Evolutionary conservation across 2,888 invertebrate genomes (phyloP).

Genomic region (Torymus auratus): DNA sequence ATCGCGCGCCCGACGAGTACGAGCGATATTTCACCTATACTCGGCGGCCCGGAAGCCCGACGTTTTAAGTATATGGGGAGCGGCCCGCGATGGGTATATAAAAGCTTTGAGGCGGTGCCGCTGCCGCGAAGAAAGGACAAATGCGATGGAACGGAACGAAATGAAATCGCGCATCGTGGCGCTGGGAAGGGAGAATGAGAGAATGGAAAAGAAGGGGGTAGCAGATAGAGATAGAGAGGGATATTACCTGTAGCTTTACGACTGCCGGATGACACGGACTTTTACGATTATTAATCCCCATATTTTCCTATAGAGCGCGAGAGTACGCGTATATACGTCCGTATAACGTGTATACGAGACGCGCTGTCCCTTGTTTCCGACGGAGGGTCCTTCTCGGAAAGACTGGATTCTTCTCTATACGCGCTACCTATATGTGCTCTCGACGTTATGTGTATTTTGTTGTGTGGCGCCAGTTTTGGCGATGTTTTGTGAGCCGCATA

Average conservation of each 20-base stretch:
- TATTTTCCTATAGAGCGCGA: conserved; percentile 60
- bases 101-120: conserved; percentile 26
- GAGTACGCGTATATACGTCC: too few relatives aligned
- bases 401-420: too few relatives aligned
- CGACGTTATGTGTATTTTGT: too few relatives aligned
- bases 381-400: too few relatives aligned
- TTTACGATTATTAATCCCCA: conserved; percentile 71
- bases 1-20: conserved; percentile 44
- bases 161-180: conserved; percentile 51
- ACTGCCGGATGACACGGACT: conserved; percentile 68
- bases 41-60: conserved; percentile 23
- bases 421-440: too few relatives aligned
- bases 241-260: conserved; percentile 69
- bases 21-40: conserved; percentile 51
- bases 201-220: conserved; percentile 53
- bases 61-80: conserved; percentile 49
- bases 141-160: conserved; percentile 45
- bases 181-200: background rate
- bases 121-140: conserved; percentile 10
- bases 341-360: too few relatives aligned
- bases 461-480: too few relatives aligned
- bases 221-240: conserved; percentile 58
- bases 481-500: too few relatives aligned
- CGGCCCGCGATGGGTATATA: conserved; percentile 37
- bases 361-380: too few relatives aligned